These are phyloP conservation scores for Syrmaticus mikado DNA, from an alignment of 2,113 vertebrate genomes.

Conservation along the genomic window DNA sequence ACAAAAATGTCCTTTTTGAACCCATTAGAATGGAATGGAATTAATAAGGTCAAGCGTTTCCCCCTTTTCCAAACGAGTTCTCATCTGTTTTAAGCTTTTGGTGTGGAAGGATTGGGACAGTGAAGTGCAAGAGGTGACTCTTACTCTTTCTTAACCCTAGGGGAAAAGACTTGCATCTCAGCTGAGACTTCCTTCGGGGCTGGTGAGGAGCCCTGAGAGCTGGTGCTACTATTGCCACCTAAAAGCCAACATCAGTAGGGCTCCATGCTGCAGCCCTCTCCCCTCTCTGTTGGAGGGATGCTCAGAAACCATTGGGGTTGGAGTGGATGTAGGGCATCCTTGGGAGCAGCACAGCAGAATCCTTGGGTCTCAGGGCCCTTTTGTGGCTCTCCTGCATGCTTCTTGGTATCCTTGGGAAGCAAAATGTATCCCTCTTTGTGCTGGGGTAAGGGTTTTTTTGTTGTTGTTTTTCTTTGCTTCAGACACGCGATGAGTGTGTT, in stretches of 20 bases:
- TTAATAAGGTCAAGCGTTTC: not conserved
- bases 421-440: not conserved
- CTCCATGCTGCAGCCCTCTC: not conserved
- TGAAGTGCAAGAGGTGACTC: not conserved
- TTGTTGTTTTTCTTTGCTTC: not conserved
- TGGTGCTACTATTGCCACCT: not conserved
- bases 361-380: not conserved
- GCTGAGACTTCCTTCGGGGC: not conserved
- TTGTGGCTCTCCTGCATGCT: not conserved
- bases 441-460: constrained; percentile 30
- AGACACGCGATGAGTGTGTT: constrained; percentile 57
- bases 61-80: not conserved
- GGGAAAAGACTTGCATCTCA: not conserved
- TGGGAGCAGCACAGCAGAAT: not conserved
- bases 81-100: not conserved
- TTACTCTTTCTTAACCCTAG: not conserved
- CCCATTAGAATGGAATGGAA: not conserved
- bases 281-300: not conserved
- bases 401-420: not conserved
- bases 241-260: not conserved
- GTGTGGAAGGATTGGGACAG: not conserved
- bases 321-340: not conserved
- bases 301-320: not conserved
- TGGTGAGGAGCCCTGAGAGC: not conserved
- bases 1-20: not conserved